Evolutionary conservation across 2,797 vertebrate genomes (phyloP).

Genomic region (Enteromius viviparus): DNA sequence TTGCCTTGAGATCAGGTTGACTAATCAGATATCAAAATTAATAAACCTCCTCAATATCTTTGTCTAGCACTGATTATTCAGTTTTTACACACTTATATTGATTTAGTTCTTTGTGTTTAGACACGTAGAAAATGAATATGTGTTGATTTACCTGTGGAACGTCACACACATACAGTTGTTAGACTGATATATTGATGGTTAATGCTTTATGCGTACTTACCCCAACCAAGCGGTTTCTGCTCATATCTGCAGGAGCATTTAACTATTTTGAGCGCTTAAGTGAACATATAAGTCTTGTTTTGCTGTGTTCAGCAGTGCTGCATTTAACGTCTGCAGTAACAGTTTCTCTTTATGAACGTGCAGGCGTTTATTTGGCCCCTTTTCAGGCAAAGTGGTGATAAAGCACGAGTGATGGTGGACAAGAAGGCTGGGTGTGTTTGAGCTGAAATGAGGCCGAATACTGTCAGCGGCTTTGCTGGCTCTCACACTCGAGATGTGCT

Average conservation of each 20-base stretch:
- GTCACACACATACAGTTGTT: background rate
- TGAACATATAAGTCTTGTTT: constrained; percentile 8
- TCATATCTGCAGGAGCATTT: background rate
- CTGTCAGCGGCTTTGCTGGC: constrained; percentile 39
- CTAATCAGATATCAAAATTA: no score
- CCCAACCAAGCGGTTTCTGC: background rate
- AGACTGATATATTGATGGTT: background rate
- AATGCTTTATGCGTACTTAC: background rate
- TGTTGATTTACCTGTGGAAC: background rate
- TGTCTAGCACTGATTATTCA: background rate
- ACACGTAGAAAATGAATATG: background rate
- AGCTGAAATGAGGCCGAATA: constrained; percentile 29
- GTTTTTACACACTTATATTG: background rate
- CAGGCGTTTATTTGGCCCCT: constrained; percentile 23
- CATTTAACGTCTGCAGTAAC: constrained; percentile 27
- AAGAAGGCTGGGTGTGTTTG: constrained; percentile 18
- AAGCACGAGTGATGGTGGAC: constrained; percentile 10
- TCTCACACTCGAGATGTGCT: constrained; percentile 32
- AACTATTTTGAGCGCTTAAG: background rate
- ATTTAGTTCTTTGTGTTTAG: background rate
- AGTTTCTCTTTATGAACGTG: constrained; percentile 1
- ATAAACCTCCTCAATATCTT: no score
- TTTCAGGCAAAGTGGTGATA: constrained; percentile 27
- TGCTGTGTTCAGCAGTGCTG: background rate
- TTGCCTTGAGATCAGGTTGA: no score